phyloP scores from a whole-genome alignment of 23 tunicate species.

The Halocynthia aurantium region DNA sequence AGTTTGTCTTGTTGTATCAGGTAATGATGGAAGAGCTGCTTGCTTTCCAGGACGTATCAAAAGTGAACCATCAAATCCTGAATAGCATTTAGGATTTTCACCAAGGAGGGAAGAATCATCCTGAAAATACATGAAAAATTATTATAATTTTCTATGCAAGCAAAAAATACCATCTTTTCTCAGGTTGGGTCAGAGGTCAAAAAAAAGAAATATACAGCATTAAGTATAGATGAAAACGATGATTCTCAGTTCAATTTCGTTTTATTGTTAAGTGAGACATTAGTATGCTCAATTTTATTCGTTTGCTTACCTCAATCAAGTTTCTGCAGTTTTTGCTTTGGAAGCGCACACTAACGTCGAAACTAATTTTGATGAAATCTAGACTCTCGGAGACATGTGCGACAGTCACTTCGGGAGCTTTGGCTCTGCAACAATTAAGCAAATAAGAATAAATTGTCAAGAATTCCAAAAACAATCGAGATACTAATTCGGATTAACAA shows the following conservation, averaged over 20 bases:
- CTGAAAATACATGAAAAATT: not conserved
- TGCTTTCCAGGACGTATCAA: conserved; percentile 2
- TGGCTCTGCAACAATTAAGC: not conserved
- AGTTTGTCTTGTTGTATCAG: not conserved
- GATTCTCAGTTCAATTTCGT: too few species aligned
- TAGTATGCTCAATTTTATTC: too few species aligned
- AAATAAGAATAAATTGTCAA: too few species aligned
- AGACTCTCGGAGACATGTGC: not conserved
- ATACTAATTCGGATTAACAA: too few species aligned
- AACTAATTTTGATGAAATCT: not conserved
- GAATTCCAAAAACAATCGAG: too few species aligned
- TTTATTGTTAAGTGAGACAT: too few species aligned
- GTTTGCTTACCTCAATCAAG: too few species aligned
- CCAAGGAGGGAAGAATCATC: not conserved
- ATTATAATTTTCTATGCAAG: not conserved
- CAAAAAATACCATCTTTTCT: too few species aligned
- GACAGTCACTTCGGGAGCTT: not conserved
- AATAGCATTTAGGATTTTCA: not conserved
- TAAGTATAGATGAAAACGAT: too few species aligned
- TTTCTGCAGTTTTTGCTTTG: too few species aligned
- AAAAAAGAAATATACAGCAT: not conserved
- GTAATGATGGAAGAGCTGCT: not conserved
- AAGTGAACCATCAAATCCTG: not conserved
- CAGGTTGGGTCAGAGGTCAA: not conserved
- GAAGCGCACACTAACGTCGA: not conserved